A percentile compares a stretch with the other conserved stretches of the same genome.
These are phyloP conservation scores for Heliconius charithonia DNA, from an alignment of 2,888 invertebrate species.

Conservation along the genomic window DNA sequence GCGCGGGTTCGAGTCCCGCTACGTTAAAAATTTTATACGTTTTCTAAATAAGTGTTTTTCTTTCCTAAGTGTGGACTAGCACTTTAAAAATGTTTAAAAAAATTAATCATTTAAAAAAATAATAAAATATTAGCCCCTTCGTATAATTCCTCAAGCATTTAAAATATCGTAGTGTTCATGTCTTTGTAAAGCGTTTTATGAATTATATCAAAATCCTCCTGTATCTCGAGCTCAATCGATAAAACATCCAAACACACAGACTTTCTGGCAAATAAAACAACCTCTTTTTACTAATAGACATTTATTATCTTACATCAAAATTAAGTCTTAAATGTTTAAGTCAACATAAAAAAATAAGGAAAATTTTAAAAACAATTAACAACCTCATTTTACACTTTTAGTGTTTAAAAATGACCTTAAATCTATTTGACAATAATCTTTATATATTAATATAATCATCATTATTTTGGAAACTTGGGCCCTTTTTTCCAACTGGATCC, in stretches of 20 bases:
- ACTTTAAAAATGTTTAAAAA: no score
- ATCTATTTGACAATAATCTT: neutral
- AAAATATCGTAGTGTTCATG: no score
- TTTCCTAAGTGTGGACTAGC: no score
- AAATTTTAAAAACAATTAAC: neutral
- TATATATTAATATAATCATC: neutral
- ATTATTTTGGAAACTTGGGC: neutral
- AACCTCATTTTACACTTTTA: neutral
- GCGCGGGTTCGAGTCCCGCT: no score
- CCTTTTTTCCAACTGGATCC: neutral
- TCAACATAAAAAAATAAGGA: neutral
- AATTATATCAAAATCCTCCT: no score
- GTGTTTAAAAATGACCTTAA: neutral
- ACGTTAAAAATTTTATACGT: no score
- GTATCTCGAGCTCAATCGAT: no score
- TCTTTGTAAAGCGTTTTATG: no score
- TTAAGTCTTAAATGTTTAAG: neutral
- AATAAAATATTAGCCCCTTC: no score
- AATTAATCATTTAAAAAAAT: no score
- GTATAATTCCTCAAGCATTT: no score
- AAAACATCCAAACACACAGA: neutral
- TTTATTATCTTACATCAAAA: conserved; percentile 7
- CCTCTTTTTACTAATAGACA: neutral
- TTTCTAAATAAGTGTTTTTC: no score
- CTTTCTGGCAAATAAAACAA: neutral